Base-by-base conservation (phyloP, 2,797 vertebrate species). In the Nannoperca obscura region DNA sequence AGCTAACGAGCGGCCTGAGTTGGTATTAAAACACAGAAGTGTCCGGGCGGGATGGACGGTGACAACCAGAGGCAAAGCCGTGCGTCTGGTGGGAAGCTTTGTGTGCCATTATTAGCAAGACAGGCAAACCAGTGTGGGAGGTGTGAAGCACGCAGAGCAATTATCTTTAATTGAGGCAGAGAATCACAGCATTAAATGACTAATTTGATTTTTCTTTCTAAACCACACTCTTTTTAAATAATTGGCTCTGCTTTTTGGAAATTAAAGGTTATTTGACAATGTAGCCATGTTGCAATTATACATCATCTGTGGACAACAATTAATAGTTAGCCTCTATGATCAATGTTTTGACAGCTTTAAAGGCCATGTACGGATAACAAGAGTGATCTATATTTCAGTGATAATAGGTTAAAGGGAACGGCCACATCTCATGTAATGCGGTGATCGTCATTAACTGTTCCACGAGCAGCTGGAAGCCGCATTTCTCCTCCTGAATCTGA, bases 121-220 rank as follows among this genome's bases (percentile, higher is more conserved):
- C 67, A 58, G 46, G 83, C 68, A 74, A 80, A 75, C 59, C 71
- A 49, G 88, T 83, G 92, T 93, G 92, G 91, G 94, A 92, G 92
- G 92, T 84, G 84, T 85, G 86, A 88, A 81, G 89, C 86, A 83
- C 78, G 71, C 84, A 85, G 64, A 80, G 87, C 92, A 95, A 95
- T 95, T 94, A 95, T 88, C 87, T 85, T 88, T 92, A 86, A 90
- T 92, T 90, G 88, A 92, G 76, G 88, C 75, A 78, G 71, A 87
- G 80, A 87, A 89, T 77, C 81, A 77, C 75, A 85, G 66, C 78
- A 86, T 90, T 85, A 90, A 92, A 89, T 88, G 71, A 78, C 78
- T 88, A 70, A 88, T 91, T 83, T 71, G 58, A 32, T 47, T 71
- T 87, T 75, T 71, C 12, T 81, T 84, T 80, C 32, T 27, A 60